Evolutionary conservation across 2,113 vertebrate genomes (phyloP), one percentile per base, ranked within the genome.

Genomic region (Salminus brasiliensis): DNA sequence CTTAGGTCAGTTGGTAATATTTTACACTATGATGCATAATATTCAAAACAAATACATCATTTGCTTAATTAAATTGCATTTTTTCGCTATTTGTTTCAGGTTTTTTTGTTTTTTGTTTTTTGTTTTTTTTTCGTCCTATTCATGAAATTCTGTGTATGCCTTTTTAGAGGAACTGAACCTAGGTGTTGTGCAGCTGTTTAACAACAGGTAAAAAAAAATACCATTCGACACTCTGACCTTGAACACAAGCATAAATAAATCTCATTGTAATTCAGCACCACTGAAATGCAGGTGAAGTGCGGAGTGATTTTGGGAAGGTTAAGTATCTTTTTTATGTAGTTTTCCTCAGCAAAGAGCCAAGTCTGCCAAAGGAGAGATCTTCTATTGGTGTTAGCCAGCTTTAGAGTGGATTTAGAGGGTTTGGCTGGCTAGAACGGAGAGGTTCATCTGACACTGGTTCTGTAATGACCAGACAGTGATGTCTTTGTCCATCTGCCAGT

Each of bases 381-480:
- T 49, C 18, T 62, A 60, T 45, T 62, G 66, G 68, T 72, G 68
- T 72, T 79, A 72, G 57, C 9, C 67, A 47, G 76, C 52, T 70
- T 45, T 78, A 70, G 59, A 78, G 25, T 49, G 47, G 41, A 43
- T 43, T 43, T 43, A 66, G 59, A 59, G 57, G 76, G 66, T 62
- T 70, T 36, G 75, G 0, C 27, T 68, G 34, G 75, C 65, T 57
- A 66, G 53, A 70, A 59, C 43, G 34, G 55, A 78, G 41, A 79
- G 43, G n/a, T 79, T 60, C 68, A 21, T 60, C 57, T 72, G 77
- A 72, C 68, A 63, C 68, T 63, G 67, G 60, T 52, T 78, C 67
- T 63, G 67, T 71, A 18, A 78, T 71, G 57, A 65, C 55, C 77
- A 79, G 77, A 79, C 53, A 79, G 65, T 69, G 75, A 78, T 78